phyloP scores from a whole-genome alignment of 2,888 invertebrate genomes.

The Cybosia mesomella region DNA sequence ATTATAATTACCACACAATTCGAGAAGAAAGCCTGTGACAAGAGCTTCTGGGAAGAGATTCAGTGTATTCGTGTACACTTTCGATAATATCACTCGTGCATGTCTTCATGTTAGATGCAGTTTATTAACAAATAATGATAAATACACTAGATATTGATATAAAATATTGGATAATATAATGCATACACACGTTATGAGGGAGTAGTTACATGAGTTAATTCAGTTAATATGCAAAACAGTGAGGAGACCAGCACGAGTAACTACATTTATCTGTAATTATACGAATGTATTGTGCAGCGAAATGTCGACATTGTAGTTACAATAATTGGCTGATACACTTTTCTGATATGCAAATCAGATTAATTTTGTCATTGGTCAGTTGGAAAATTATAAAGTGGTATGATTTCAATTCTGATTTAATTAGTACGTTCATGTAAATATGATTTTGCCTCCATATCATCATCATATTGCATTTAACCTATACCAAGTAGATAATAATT shows the following conservation, averaged over 20 bases:
- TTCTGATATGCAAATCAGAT: background rate
- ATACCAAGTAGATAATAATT: too few relatives aligned
- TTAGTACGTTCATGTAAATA: background rate
- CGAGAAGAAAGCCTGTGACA: too few relatives aligned
- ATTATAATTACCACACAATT: too few relatives aligned
- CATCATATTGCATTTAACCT: too few relatives aligned
- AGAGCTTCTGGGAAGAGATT: too few relatives aligned
- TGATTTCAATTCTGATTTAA: background rate
- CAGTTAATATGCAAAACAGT: conserved; percentile 3
- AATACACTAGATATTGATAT: background rate
- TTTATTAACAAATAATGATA: too few relatives aligned
- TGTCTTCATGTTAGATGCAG: too few relatives aligned
- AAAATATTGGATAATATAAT: background rate
- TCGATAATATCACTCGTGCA: too few relatives aligned
- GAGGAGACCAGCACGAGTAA: background rate
- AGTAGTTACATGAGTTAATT: background rate
- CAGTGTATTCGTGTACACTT: too few relatives aligned
- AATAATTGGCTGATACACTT: background rate
- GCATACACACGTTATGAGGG: too few relatives aligned
- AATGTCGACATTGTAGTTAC: background rate
- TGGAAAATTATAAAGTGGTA: background rate
- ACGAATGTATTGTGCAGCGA: background rate
- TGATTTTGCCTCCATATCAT: too few relatives aligned
- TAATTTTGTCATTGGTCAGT: background rate
- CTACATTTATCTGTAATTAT: background rate